Conservation (phyloP, 2,113 vertebrate species). For the Otocyon megalotis region DNA sequence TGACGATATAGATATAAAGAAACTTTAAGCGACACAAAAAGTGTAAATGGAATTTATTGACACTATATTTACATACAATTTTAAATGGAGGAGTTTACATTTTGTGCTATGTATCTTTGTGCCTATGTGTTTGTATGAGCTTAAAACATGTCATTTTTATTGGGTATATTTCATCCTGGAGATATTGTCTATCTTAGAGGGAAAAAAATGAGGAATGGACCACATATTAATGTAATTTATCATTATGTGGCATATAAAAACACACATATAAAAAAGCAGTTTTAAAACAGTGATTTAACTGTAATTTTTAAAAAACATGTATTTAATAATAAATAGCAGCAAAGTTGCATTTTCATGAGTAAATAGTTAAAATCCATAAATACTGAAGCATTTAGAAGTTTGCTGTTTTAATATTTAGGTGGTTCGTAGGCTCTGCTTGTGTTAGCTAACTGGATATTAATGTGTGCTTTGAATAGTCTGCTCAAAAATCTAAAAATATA, state of each 20-base stretch:
- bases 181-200: conserved; percentile 56
- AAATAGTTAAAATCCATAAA: conserved; percentile 65
- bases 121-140: conserved; percentile 4
- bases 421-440: neutral
- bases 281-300: conserved; percentile 70
- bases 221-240: conserved; percentile 77
- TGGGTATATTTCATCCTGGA: conserved; percentile 67
- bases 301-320: conserved; percentile 48
- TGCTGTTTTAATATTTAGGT: conserved; percentile 67
- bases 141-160: conserved; percentile 59
- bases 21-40: conserved; percentile 32
- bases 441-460: conserved; percentile 52
- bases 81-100: conserved; percentile 28
- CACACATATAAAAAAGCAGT: conserved; percentile 70
- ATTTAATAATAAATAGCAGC: conserved; percentile 67
- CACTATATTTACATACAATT: neutral
- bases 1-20: neutral
- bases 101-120: conserved; percentile 13
- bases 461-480: conserved; percentile 13
- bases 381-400: conserved; percentile 49
- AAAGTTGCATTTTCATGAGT: conserved; percentile 63
- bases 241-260: conserved; percentile 69
- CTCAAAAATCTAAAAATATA: conserved; percentile 66
- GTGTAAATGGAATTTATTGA: neutral
- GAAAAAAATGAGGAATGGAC: conserved; percentile 47